These are phyloP conservation scores for Phylloscopus trochilus DNA, from an alignment of 2,113 vertebrate genomes.

Conservation along the genomic window DNA sequence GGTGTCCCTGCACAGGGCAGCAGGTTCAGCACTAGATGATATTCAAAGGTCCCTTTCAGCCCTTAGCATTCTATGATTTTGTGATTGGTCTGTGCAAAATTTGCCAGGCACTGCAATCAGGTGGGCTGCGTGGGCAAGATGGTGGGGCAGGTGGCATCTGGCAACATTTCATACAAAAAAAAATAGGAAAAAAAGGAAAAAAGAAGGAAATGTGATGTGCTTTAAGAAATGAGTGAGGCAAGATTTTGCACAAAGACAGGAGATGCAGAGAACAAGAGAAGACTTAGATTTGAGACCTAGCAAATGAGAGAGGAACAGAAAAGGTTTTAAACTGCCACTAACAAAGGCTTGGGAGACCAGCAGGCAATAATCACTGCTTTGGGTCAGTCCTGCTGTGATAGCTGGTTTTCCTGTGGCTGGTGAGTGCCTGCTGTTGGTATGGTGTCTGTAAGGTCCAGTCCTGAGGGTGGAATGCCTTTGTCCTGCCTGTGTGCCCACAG, in stretches of 20 bases:
- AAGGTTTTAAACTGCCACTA: background rate
- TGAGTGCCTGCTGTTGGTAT: background rate
- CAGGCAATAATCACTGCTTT: background rate
- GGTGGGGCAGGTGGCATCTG: background rate
- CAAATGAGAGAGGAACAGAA: background rate
- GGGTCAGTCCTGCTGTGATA: background rate
- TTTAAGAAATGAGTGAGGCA: background rate
- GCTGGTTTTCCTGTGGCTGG: background rate
- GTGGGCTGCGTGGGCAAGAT: background rate
- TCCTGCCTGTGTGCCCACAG: background rate
- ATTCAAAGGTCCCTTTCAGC: background rate
- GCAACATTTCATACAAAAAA: background rate
- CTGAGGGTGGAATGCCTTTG: background rate
- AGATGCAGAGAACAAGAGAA: background rate
- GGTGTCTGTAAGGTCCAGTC: background rate
- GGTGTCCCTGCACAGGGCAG: background rate
- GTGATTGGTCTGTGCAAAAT: background rate
- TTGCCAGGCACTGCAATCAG: background rate
- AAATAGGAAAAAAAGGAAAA: too few species aligned
- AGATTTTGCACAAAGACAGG: background rate
- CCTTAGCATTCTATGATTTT: background rate
- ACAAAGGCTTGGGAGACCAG: background rate
- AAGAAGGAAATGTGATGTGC: fast-evolving
- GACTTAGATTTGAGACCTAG: background rate
- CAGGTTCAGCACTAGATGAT: background rate